Evolutionary conservation across 2,113 vertebrate genomes (phyloP).

Genomic region (Clupea harengus): DNA sequence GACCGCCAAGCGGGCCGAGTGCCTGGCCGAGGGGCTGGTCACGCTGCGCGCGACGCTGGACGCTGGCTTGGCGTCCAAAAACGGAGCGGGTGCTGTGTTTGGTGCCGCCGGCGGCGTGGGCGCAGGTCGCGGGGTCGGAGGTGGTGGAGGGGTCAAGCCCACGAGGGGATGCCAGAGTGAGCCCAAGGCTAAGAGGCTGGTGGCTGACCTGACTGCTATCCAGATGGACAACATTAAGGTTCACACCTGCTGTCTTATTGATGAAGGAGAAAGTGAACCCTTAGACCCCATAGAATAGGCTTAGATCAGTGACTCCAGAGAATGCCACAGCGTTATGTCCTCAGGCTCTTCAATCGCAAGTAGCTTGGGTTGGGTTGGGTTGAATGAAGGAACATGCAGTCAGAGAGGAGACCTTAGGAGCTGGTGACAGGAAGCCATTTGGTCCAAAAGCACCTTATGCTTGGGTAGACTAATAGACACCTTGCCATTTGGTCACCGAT

Average conservation of each 20-base stretch:
- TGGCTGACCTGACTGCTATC: constrained; percentile 69
- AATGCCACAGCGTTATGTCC: not conserved
- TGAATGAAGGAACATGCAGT: not conserved
- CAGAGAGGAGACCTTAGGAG: not conserved
- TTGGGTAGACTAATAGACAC: too few species aligned
- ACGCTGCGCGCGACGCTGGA: constrained; percentile 60
- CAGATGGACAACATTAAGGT: constrained; percentile 67
- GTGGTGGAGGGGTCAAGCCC: constrained; percentile 38
- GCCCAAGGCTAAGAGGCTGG: constrained; percentile 68
- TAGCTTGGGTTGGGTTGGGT: not conserved
- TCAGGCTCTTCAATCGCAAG: not conserved
- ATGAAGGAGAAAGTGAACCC: not conserved
- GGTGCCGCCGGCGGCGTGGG: constrained; percentile 31
- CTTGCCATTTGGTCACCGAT: too few species aligned
- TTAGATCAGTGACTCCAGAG: not conserved
- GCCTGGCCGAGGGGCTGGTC: constrained; percentile 63
- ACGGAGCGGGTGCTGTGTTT: not conserved
- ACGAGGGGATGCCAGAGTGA: not conserved
- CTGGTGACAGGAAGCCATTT: not conserved
- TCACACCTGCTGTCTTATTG: not conserved
- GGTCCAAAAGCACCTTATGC: not conserved
- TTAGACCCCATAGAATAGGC: not conserved
- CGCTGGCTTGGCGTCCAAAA: constrained; percentile 40
- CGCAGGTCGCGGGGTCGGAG: constrained; percentile 38
- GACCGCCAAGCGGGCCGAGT: constrained; percentile 54